phyloP scores from a whole-genome alignment of 1,140 invertebrate species.

The Drosophila pruinosa region DNA sequence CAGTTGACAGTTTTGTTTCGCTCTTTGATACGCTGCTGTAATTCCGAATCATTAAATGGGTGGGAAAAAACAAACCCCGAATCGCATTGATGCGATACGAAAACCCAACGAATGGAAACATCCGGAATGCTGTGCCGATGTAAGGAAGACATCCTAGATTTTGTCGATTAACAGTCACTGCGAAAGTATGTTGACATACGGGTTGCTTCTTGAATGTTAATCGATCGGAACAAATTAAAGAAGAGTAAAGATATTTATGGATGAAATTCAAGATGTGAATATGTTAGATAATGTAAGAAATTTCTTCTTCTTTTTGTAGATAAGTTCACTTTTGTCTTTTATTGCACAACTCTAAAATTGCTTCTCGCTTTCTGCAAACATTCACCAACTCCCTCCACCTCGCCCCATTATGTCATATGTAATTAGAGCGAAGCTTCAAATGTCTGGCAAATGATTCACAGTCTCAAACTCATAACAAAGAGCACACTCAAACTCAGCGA shows the following conservation, averaged over 20 bases:
- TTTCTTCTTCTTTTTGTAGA: too few relatives aligned
- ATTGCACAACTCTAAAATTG: not conserved
- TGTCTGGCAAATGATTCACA: constrained; percentile 58
- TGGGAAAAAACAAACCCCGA: constrained; percentile 49
- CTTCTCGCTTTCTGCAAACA: not conserved
- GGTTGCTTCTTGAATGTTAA: not conserved
- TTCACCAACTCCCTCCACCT: not conserved
- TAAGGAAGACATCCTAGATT: constrained; percentile 9
- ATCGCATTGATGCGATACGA: not conserved
- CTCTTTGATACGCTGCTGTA: constrained; percentile 38
- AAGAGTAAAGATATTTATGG: not conserved
- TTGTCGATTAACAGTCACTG: not conserved
- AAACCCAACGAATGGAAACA: not conserved
- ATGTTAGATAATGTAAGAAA: too few relatives aligned
- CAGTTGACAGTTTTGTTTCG: constrained; percentile 74
- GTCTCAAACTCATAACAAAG: constrained; percentile 5
- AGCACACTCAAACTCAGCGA: not conserved
- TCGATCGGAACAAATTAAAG: too few relatives aligned
- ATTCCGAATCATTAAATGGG: constrained; percentile 53
- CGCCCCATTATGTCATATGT: constrained; percentile 59
- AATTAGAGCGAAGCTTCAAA: constrained; percentile 53
- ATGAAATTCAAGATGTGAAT: too few relatives aligned
- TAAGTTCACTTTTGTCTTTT: too few relatives aligned
- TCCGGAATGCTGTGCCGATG: constrained; percentile 10
- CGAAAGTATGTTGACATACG: not conserved